These are phyloP conservation scores for Drosophila santomea DNA, from an alignment of 1,140 invertebrate species.

Conservation along the genomic window DNA sequence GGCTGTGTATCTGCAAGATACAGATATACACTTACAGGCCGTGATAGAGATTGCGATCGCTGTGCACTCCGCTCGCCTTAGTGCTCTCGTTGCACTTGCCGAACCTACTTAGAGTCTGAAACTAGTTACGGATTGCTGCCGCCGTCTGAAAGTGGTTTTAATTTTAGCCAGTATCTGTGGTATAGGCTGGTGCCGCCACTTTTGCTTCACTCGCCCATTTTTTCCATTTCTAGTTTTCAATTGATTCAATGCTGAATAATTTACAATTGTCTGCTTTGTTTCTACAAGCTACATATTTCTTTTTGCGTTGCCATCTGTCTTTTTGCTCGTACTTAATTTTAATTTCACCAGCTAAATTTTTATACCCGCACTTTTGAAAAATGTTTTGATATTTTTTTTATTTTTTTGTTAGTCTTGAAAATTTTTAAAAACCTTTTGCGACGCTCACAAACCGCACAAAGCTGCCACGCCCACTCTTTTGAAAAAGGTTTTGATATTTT, in stretches of 20 bases:
- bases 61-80: constrained; percentile 60
- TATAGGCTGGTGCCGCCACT: constrained; percentile 27
- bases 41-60: constrained; percentile 31
- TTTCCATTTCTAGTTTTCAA: constrained; percentile 25
- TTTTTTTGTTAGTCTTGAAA: no score
- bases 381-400: no score
- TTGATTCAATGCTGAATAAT: constrained; percentile 6
- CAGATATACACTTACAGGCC: constrained; percentile 14
- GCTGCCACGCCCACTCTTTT: no score
- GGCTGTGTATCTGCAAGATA: constrained; percentile 46
- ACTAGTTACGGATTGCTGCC: constrained; percentile 44
- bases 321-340: constrained; percentile 23
- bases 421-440: no score
- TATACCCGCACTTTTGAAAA: no score
- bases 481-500: no score
- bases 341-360: constrained; percentile 34
- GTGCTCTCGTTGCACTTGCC: constrained; percentile 66
- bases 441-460: no score
- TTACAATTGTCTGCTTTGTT: constrained; percentile 21
- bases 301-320: constrained; percentile 17
- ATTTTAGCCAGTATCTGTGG: constrained; percentile 27
- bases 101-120: constrained; percentile 40
- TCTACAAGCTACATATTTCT: constrained; percentile 11
- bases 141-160: constrained; percentile 40
- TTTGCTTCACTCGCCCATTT: constrained; percentile 7